Conservation (phyloP, 2,888 invertebrate species). For the Spicauda simplicius region DNA sequence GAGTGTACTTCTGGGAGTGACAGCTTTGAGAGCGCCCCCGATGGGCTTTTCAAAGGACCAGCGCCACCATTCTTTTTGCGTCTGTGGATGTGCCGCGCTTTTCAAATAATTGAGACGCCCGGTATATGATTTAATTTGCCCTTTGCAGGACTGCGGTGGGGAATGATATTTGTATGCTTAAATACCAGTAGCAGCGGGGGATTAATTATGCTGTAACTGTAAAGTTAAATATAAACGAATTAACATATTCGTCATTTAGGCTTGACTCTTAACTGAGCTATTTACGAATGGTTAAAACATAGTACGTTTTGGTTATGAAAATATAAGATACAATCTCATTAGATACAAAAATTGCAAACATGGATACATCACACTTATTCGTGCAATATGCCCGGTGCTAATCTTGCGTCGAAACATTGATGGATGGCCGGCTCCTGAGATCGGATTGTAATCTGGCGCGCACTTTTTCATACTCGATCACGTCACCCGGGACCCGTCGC, state of each 20-base stretch:
- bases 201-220: conserved; percentile 21
- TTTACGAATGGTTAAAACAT: no score
- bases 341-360: background rate
- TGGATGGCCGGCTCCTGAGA: conserved; percentile 55
- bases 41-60: conserved; percentile 81
- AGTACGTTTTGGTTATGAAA: background rate
- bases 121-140: conserved; percentile 82
- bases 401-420: conserved; percentile 49
- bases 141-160: conserved; percentile 60
- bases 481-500: conserved; percentile 46
- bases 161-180: conserved; percentile 39
- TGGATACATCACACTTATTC: conserved; percentile 25
- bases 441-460: conserved; percentile 65
- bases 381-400: conserved; percentile 27
- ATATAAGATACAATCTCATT: background rate
- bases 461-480: conserved; percentile 82
- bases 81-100: conserved; percentile 70
- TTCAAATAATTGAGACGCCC: conserved; percentile 80
- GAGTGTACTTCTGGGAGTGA: conserved; percentile 77
- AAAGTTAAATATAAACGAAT: background rate
- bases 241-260: background rate
- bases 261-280: no score
- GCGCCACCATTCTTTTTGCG: conserved; percentile 76
- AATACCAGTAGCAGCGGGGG: background rate
- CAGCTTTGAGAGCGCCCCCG: conserved; percentile 79